Evolutionary conservation across 2,888 invertebrate genomes (phyloP).

Genomic region (Opisthograptis luteolata): DNA sequence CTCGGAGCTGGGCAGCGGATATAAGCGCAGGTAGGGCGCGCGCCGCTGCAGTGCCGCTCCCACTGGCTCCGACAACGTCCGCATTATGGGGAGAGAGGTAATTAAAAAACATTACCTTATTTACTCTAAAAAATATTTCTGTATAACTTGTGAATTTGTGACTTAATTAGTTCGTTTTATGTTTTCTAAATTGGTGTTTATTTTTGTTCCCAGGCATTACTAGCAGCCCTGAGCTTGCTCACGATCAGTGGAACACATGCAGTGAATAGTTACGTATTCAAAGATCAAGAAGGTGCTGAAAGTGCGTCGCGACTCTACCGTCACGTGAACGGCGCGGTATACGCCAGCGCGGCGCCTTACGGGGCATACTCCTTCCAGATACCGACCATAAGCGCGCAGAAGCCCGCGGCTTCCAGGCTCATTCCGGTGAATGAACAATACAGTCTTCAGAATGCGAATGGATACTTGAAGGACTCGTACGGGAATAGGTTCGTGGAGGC

Average conservation of each 20-base stretch:
- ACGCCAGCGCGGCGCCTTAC: constrained; percentile 70
- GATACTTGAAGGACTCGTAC: constrained; percentile 72
- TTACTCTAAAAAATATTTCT: constrained; percentile 3
- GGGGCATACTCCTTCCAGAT: constrained; percentile 67
- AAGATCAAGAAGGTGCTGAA: constrained; percentile 62
- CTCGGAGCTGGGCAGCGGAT: constrained; percentile 44
- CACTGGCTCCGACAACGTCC: constrained; percentile 61
- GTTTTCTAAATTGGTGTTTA: constrained; percentile 30
- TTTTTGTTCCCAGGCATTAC: constrained; percentile 61
- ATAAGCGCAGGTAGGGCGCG: constrained; percentile 62
- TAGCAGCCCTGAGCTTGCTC: constrained; percentile 62
- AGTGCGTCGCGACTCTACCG: constrained; percentile 67
- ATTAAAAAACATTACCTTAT: constrained; percentile 27
- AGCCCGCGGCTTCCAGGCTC: constrained; percentile 51
- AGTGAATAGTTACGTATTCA: constrained; percentile 47
- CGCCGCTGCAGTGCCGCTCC: constrained; percentile 69
- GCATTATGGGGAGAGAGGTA: constrained; percentile 76
- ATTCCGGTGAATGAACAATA: constrained; percentile 61
- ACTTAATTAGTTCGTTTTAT: constrained; percentile 9
- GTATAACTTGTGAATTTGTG: constrained; percentile 16
- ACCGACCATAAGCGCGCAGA: constrained; percentile 56
- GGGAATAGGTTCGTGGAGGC: constrained; percentile 68
- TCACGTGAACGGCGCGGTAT: constrained; percentile 61
- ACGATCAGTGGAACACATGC: constrained; percentile 48
- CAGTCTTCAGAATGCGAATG: constrained; percentile 56